Base-by-base conservation (phyloP, 2,113 vertebrate genomes). In the Ictidomys tridecemlineatus region DNA sequence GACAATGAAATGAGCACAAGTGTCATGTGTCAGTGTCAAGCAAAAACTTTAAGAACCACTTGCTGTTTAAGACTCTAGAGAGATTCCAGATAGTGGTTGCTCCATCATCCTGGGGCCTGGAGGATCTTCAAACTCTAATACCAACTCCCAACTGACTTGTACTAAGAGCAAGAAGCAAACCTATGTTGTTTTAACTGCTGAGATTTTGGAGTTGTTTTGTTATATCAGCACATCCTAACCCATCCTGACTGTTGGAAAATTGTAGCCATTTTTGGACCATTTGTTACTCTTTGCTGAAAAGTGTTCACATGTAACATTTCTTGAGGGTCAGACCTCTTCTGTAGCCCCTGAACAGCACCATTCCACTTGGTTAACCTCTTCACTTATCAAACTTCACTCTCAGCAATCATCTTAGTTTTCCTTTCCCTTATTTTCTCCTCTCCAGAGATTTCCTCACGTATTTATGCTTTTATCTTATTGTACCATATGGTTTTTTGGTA, bases 401-500 rank as follows among this genome's bases (percentile, higher is more conserved):
- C 4, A 10, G 26, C 0, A 18, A 4, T 42, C 48, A 37, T 78
- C 77, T 91, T 22, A n/a, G 20, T 20, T 45, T 63, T 26, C 42
- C 42, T 8, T 67, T 65, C 18, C 53, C 58, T 67, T 58, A n/a
- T 77, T 58, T 65, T 70, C 74, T 74, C 11, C 77, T 42, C 83
- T 63, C n/a, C 56, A 34, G 39, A 78, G 37, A 94, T 53, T 56
- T 80, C 89, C 79, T 86, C 26, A 5, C 0, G 0, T 56, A 79
- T 58, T 80, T 74, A 39, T 22, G 37, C 65, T 42, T 83, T 76
- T 72, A 91, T 96, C 74, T 93, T 42, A 73, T 28, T 42, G 39
- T 42, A 24, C 76, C 24, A 4, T 83, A 77, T 78, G 94, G 92
- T 76, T 92, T 93, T 97, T 94, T 87, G 79, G 80, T 95, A 96